A percentile compares a stretch with the other conserved stretches of the same genome.
These are phyloP conservation scores for Arbacia lixula DNA, from an alignment of 53 echinoderm and acorn worm genomes.

Conservation along the genomic window DNA sequence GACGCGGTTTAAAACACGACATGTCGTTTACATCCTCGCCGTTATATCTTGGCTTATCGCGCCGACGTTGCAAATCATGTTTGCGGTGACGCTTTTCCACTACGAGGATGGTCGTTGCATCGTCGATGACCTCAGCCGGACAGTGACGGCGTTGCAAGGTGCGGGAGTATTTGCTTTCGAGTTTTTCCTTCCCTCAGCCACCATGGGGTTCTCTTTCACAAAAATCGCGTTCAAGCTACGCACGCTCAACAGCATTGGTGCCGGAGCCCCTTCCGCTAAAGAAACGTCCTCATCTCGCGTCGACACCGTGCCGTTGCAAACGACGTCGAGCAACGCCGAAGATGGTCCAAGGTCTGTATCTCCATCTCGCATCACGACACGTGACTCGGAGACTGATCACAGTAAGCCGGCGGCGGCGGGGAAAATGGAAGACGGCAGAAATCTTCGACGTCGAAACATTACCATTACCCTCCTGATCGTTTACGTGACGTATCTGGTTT, in stretches of 20 bases:
- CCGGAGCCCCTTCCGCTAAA: not conserved
- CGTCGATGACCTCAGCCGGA: slow-evolving; percentile 2
- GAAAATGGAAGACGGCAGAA: not conserved
- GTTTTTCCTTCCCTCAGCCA: slow-evolving; percentile 61
- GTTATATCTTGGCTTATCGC: slow-evolving; percentile 59
- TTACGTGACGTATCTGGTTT: slow-evolving; percentile 72
- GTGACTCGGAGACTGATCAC: not conserved
- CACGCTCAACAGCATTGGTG: slow-evolving; percentile 30
- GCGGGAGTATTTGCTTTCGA: slow-evolving; percentile 60
- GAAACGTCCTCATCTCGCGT: not conserved
- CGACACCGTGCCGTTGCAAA: not conserved
- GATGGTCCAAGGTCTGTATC: not conserved
- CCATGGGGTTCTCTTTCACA: slow-evolving; percentile 67
- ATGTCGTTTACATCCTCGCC: slow-evolving; percentile 37
- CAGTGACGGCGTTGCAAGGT: slow-evolving; percentile 32
- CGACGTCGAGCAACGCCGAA: not conserved
- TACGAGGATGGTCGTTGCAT: not conserved
- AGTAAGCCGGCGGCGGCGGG: not conserved
- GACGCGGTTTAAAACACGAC: slow-evolving; percentile 42
- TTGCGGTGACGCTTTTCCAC: slow-evolving; percentile 38
- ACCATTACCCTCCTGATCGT: slow-evolving; percentile 77
- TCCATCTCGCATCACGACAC: not conserved
- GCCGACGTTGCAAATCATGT: slow-evolving; percentile 64
- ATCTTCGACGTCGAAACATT: slow-evolving; percentile 66
- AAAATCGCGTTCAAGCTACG: slow-evolving; percentile 36